These are phyloP conservation scores for Seira ritae DNA, from an alignment of 2,888 invertebrate genomes.

Conservation along the genomic window DNA sequence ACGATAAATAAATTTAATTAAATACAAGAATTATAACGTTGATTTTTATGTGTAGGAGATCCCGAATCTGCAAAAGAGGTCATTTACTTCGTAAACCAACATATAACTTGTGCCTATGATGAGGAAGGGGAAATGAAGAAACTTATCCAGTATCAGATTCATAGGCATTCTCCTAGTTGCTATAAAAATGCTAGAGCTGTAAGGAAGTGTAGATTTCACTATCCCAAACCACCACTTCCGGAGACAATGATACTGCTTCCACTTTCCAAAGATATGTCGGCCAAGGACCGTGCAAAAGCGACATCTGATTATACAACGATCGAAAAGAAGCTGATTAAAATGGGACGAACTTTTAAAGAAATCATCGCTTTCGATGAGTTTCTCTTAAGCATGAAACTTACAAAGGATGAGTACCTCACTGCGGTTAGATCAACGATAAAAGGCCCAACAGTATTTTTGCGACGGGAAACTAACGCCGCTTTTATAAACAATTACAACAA, in stretches of 20 bases:
- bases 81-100: constrained; percentile 19
- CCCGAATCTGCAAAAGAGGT: neutral
- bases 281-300: neutral
- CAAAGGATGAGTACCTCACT: constrained; percentile 41
- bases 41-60: no score
- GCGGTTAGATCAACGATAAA: constrained; percentile 64
- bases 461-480: constrained; percentile 65
- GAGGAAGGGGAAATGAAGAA: neutral
- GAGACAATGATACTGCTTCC: constrained; percentile 18
- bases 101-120: constrained; percentile 8
- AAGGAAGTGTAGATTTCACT: constrained; percentile 27
- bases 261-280: neutral
- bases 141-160: constrained; percentile 15
- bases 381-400: no score
- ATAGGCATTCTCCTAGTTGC: constrained; percentile 33
- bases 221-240: constrained; percentile 30
- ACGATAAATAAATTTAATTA: no score
- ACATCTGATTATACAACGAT: constrained; percentile 2
- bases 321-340: constrained; percentile 1
- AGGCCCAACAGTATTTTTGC: constrained; percentile 67
- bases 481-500: constrained; percentile 73
- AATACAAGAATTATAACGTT: no score
- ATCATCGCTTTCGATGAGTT: constrained; percentile 18
- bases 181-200: neutral
- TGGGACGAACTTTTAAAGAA: constrained; percentile 4